These are phyloP conservation scores for Otolemur garnettii DNA, from an alignment of 2,113 vertebrate genomes.

Conservation along the genomic window DNA sequence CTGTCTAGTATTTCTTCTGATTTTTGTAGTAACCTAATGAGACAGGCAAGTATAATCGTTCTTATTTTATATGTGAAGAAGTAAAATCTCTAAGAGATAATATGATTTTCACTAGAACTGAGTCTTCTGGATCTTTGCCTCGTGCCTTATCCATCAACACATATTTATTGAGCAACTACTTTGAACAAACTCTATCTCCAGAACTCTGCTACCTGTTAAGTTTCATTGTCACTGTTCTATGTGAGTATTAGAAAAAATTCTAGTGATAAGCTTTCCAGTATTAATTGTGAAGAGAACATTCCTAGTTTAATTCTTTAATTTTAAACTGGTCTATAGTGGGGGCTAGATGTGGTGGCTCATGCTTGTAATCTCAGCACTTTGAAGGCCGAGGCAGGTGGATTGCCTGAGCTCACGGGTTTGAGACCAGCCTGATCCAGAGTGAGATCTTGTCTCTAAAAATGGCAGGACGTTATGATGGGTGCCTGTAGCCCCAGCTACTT, in stretches of 20 bases:
- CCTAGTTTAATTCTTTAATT: neutral
- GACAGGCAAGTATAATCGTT: neutral
- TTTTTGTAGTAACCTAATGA: neutral
- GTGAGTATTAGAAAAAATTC: neutral
- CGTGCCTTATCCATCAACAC: neutral
- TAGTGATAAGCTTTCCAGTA: neutral
- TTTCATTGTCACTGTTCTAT: neutral
- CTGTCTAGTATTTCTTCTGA: slow-evolving; percentile 12
- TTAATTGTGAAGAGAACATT: neutral
- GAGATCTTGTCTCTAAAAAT: too few relatives aligned
- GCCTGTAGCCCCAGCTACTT: too few relatives aligned
- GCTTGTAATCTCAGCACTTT: too few relatives aligned
- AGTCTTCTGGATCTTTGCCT: neutral
- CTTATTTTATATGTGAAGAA: neutral
- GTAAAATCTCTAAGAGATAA: neutral
- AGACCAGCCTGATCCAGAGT: too few relatives aligned
- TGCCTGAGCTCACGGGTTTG: too few relatives aligned
- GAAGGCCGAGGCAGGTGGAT: too few relatives aligned
- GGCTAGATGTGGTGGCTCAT: too few relatives aligned
- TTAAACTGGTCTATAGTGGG: neutral
- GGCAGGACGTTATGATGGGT: too few relatives aligned
- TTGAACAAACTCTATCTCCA: neutral
- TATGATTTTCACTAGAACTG: neutral
- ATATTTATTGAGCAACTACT: neutral
- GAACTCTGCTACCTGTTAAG: neutral